Evolutionary conservation across 2,797 vertebrate genomes (phyloP).

Genomic region (Spatula versicolor): DNA sequence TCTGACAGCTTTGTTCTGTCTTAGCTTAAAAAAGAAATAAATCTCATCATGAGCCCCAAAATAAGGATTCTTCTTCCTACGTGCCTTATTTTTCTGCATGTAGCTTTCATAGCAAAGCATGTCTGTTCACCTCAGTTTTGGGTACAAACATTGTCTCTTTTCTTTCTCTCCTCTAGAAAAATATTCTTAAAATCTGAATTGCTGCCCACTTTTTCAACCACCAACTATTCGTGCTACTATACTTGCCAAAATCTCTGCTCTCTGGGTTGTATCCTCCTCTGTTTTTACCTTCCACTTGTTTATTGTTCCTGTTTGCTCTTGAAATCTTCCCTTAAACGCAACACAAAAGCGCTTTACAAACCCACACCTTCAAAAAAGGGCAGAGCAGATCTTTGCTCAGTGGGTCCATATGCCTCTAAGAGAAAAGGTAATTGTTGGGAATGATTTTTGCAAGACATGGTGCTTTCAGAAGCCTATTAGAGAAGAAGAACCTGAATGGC

Average conservation of each 20-base stretch:
- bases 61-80: neutral
- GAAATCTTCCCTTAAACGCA: neutral
- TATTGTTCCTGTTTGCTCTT: neutral
- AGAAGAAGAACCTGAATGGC: neutral
- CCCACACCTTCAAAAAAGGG: neutral
- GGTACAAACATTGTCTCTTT: neutral
- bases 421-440: neutral
- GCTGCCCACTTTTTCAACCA: neutral
- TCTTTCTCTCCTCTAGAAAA: neutral
- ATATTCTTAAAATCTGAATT: neutral
- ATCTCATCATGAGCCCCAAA: neutral
- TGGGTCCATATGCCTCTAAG: neutral
- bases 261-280: rapidly evolving
- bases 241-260: neutral
- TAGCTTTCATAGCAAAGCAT: neutral
- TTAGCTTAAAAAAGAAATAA: neutral
- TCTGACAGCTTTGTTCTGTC: neutral
- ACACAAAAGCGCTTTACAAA: neutral
- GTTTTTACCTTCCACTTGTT: neutral
- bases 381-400: neutral
- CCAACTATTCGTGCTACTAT: neutral
- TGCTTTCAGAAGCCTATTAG: neutral
- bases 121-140: neutral
- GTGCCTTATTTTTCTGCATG: neutral
- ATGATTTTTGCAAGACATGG: neutral